Evolutionary conservation across 2,113 vertebrate genomes (phyloP), one percentile per base, ranked within the genome.

Genomic region (Hyperopisus bebe): DNA sequence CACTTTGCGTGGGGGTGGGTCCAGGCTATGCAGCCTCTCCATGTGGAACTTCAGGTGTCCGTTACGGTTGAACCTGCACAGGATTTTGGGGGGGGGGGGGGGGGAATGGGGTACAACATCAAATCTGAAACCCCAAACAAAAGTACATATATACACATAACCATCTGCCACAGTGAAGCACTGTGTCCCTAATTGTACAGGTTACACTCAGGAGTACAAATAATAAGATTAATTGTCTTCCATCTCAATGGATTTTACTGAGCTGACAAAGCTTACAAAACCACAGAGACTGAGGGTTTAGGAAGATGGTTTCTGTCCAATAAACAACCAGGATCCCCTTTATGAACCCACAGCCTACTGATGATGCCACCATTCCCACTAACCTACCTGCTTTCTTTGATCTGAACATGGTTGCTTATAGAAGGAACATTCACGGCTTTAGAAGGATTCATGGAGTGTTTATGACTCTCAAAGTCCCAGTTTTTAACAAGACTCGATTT

Each of bases 1-100:
- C 0, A 90, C 10, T 91, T 95, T 97, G 89, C 96, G 97, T 53
- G 94, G 92, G 0, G 91, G 90, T 31, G 95, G 92, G 15, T 98
- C 97, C 0, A 96, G 95, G 92, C 94, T 97, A 92, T 99, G 98
- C 89, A 99, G 96, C 87, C 98, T 96, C 93, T 99, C 97, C 94
- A 97, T 97, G 94, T 99, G 98, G 94, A 99, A 99, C 94, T 99
- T 99, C 83, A 99, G 95, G 92, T 99, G 98, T 7, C 98, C 98
- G 0, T 99, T 99, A 27, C 98, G 97, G 93, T 99, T 99, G 94
- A 99, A 99, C 92, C 98, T 99, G 90, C 42, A 77, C 27, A 47
- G 19, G 47, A 27, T 44, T 44, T 21, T 74, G 21, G 27, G 55
- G 53, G 10, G 2, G 51, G 0, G 48, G 48, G 11, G 50, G 50